Conservation (phyloP, 2,888 invertebrate genomes). For the Melangyna quadrimaculata region DNA sequence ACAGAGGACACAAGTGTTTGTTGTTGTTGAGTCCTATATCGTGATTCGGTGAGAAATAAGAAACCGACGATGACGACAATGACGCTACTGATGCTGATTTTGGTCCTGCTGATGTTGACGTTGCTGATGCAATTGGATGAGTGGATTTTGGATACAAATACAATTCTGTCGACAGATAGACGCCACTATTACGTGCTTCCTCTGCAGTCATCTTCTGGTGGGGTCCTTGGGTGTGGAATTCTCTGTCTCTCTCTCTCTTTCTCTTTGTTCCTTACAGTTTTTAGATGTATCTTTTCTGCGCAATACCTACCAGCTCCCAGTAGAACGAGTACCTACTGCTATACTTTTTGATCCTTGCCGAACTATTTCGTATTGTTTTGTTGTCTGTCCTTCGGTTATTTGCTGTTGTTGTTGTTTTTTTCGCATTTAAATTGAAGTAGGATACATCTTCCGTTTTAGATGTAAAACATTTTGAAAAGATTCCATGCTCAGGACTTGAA, state of each 20-base stretch:
- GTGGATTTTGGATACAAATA: conserved; percentile 61
- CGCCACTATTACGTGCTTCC: conserved; percentile 68
- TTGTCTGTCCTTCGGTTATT: conserved; percentile 22
- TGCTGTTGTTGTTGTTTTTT: no score
- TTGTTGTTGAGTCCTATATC: neutral
- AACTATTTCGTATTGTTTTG: conserved; percentile 19
- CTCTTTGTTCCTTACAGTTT: neutral
- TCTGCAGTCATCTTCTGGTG: conserved; percentile 69
- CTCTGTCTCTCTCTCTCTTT: neutral
- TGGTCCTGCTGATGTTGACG: no score
- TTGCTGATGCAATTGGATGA: conserved; percentile 66
- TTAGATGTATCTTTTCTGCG: conserved; percentile 44
- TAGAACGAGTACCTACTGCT: neutral
- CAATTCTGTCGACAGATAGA: conserved; percentile 66
- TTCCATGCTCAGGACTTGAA: conserved; percentile 59
- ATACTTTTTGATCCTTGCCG: conserved; percentile 29
- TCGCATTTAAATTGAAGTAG: conserved; percentile 44
- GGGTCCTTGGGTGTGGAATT: conserved; percentile 24
- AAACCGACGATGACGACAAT: neutral
- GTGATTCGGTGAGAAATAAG: neutral
- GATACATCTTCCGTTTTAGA: conserved; percentile 63
- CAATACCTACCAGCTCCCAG: conserved; percentile 10
- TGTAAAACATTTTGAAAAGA: conserved; percentile 62
- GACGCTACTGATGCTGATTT: conserved; percentile 25
- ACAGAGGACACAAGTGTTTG: neutral